phyloP scores from a whole-genome alignment of 92 coral and sea anemone genomes.

The Nematostella vectensis region DNA sequence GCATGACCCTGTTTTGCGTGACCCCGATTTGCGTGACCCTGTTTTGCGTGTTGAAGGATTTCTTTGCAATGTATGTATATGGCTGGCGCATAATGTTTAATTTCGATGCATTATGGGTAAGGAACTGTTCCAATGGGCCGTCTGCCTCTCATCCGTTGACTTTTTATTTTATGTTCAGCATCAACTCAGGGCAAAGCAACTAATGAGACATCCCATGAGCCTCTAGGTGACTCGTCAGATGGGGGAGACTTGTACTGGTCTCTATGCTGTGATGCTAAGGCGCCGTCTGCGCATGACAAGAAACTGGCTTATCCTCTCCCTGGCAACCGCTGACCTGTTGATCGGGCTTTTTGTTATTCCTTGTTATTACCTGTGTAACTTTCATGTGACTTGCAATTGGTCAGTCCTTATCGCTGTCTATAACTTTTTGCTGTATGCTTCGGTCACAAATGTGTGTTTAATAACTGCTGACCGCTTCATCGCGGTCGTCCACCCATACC shows the following conservation, averaged over 20 bases:
- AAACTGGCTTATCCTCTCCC: conserved; percentile 4
- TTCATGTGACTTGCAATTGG: neutral
- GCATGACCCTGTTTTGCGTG: too few species aligned
- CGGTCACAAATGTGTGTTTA: neutral
- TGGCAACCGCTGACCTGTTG: conserved; percentile 1
- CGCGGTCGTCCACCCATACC: conserved; percentile 2
- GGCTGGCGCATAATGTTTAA: too few species aligned
- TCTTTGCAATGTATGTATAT: too few species aligned
- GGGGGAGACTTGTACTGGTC: neutral
- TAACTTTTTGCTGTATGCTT: neutral
- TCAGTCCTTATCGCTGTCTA: neutral
- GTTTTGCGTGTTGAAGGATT: too few species aligned
- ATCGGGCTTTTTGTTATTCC: neutral
- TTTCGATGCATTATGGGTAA: too few species aligned
- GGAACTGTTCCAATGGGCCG: too few species aligned
- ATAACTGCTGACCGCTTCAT: conserved; percentile 1
- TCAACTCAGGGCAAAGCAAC: too few species aligned
- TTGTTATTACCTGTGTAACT: neutral
- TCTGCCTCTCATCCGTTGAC: too few species aligned
- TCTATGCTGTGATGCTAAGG: neutral
- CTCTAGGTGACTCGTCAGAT: neutral
- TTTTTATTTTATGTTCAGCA: too few species aligned
- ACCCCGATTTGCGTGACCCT: too few species aligned
- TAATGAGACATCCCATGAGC: neutral
- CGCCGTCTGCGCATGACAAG: neutral